Base-by-base conservation (phyloP, 2,113 vertebrate species). In the Cebidichthys violaceus region DNA sequence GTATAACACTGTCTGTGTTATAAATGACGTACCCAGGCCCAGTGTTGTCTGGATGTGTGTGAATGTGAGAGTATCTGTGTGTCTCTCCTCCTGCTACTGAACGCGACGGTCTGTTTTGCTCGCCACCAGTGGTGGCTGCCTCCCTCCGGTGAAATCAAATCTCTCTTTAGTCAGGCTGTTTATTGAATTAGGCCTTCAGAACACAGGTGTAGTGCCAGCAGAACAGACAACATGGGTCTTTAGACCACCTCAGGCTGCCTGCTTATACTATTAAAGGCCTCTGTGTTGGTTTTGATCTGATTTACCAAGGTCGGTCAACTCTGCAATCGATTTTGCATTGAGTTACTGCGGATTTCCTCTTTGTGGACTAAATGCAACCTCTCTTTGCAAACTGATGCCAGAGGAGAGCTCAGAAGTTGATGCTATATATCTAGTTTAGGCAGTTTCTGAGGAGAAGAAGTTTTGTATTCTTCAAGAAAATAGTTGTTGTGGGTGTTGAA, bases 281-380 rank as follows among this genome's bases (percentile, higher is more conserved):
- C 86, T 90, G 86, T 92, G 91, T 88, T 80, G 78, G 71, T 72
- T 83, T 65, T 89, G 84, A 93, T 94, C 91, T 68, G 91, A 94
- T 95, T 94, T 88, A 83, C 76, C 86, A 84, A 90, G 86, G 84
- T 72, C 81, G 57, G 90, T 90, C 91, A 85, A 87, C 88, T 91
- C 39, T 5, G 62, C 81, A 79, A 93, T 93, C 88, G 87, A 94
- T 94, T 89, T 52, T 61, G 82, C 86, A 91, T 93, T 11, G 81
- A 89, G 88, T 93, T 92, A 79, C 89, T 55, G 75, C 50, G 84
- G 80, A 87, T 91, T 88, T 91, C 89, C 87, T 81, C 82, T 88
- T 89, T 88, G 82, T 87, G 69, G 86, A 87, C 62, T 85, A 83
- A 62, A 89, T 85, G 75, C 78, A 76, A 66, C 67, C 61, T 79